phyloP scores from a whole-genome alignment of 1,140 invertebrate species.

The Sarcophaga bullata region DNA sequence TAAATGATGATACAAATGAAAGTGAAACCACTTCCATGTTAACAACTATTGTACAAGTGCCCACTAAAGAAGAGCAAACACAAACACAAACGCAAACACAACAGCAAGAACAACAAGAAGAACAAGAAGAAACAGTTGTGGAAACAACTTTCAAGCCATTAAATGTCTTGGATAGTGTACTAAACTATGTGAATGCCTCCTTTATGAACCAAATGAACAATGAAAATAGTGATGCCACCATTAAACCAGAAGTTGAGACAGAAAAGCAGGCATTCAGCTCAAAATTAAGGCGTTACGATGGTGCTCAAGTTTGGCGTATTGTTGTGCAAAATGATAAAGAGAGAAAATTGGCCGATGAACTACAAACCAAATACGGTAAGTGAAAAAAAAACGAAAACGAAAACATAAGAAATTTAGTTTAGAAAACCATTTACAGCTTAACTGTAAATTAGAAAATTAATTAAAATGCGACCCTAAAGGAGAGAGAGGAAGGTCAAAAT shows the following conservation, averaged over 20 bases:
- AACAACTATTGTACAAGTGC: constrained; percentile 57
- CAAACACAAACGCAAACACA: too few relatives aligned
- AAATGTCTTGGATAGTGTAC: constrained; percentile 54
- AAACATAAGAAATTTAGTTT: too few relatives aligned
- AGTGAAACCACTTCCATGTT: constrained; percentile 44
- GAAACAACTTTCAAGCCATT: constrained; percentile 30
- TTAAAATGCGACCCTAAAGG: not conserved
- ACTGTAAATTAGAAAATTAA: not conserved
- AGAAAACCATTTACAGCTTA: too few relatives aligned
- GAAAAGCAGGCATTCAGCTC: constrained; percentile 48
- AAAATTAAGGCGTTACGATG: constrained; percentile 66
- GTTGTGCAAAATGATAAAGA: constrained; percentile 65
- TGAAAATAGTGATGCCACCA: constrained; percentile 42
- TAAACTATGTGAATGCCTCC: constrained; percentile 63
- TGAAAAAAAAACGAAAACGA: too few relatives aligned
- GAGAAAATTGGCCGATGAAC: constrained; percentile 59
- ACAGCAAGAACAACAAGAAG: not conserved
- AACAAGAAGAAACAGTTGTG: constrained; percentile 12
- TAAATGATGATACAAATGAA: constrained; percentile 27
- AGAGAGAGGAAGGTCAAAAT: not conserved
- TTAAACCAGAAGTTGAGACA: not conserved
- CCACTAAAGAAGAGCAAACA: constrained; percentile 9
- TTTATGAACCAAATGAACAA: constrained; percentile 50
- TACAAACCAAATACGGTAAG: constrained; percentile 64
- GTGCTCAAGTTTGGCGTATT: constrained; percentile 71